These are phyloP conservation scores for Hypsibius dujardini DNA, from an alignment of 1,140 invertebrate species.

Conservation along the genomic window DNA sequence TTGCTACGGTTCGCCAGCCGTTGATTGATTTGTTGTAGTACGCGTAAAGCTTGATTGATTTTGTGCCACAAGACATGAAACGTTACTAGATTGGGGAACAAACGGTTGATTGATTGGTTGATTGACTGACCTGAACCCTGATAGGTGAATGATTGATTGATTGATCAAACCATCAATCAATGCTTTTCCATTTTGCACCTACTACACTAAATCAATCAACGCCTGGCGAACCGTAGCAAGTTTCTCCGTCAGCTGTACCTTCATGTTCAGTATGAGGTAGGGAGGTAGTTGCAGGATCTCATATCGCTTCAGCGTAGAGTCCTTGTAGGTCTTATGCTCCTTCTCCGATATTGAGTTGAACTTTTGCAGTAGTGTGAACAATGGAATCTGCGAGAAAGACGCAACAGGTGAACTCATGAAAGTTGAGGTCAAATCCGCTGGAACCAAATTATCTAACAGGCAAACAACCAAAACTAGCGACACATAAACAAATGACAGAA, in stretches of 20 bases:
- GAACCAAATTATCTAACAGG: background rate
- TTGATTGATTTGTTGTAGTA: too few species aligned
- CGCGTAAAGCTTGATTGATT: too few species aligned
- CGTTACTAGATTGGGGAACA: too few species aligned
- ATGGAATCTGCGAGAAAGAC: slow-evolving; percentile 52
- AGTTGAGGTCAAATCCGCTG: too few species aligned
- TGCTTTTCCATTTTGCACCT: background rate
- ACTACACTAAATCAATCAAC: background rate
- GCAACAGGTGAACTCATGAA: too few species aligned
- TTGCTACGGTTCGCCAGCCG: too few species aligned
- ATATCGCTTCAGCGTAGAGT: slow-evolving; percentile 91
- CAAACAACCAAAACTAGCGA: too few species aligned
- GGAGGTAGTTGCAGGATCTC: slow-evolving; percentile 82
- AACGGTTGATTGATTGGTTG: too few species aligned
- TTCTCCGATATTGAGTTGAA: slow-evolving; percentile 89
- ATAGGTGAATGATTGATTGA: too few species aligned
- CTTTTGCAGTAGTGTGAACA: slow-evolving; percentile 77
- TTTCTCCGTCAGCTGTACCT: slow-evolving; percentile 37
- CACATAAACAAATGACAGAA: slow-evolving; percentile 8
- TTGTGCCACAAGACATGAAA: too few species aligned
- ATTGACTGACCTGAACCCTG: too few species aligned
- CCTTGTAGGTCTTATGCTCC: slow-evolving; percentile 98
- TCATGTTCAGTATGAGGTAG: slow-evolving; percentile 93
- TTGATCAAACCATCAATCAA: too few species aligned
- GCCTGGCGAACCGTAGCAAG: background rate